A percentile compares a stretch with the other conserved stretches of the same genome.
Conservation (phyloP, 2,113 vertebrate species). For the Bambusicola thoracicus region DNA sequence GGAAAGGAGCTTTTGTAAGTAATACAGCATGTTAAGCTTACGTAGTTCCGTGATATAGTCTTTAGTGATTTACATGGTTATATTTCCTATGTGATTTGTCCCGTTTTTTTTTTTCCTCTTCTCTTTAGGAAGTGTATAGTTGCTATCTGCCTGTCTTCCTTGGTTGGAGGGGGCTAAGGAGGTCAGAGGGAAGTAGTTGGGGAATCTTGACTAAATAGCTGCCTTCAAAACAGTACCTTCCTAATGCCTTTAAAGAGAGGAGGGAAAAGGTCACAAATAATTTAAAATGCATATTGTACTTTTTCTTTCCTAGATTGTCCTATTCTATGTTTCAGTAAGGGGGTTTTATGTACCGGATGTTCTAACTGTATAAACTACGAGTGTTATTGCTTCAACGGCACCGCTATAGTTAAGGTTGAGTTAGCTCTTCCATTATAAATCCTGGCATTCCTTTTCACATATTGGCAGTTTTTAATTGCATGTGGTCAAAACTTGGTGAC, state of each 20-base stretch:
- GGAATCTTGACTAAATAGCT: constrained; percentile 5
- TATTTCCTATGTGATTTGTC: not conserved
- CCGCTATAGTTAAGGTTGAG: constrained; percentile 79
- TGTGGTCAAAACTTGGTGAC: constrained; percentile 62
- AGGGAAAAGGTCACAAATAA: not conserved
- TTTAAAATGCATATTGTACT: not conserved
- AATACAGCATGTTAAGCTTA: constrained; percentile 30
- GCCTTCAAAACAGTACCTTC: not conserved
- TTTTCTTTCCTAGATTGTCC: not conserved
- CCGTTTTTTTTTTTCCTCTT: not conserved
- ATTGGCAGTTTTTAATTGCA: constrained; percentile 69
- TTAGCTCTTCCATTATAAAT: constrained; percentile 79
- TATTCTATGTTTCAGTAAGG: not conserved
- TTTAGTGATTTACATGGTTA: not conserved
- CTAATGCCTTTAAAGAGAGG: not conserved
- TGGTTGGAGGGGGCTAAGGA: constrained; percentile 9
- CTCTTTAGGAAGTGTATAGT: not conserved
- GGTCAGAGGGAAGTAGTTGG: constrained; percentile 12
- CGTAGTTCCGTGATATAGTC: not conserved
- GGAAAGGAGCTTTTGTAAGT: constrained; percentile 97
- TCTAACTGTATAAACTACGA: constrained; percentile 2
- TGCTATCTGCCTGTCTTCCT: not conserved
- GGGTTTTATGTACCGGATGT: constrained; percentile 5
- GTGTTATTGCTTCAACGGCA: constrained; percentile 68
- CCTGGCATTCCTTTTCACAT: constrained; percentile 57